Evolutionary conservation across 2,797 vertebrate genomes (phyloP), one percentile per base, ranked within the genome.

Genomic region (Neostethus bicornis): DNA sequence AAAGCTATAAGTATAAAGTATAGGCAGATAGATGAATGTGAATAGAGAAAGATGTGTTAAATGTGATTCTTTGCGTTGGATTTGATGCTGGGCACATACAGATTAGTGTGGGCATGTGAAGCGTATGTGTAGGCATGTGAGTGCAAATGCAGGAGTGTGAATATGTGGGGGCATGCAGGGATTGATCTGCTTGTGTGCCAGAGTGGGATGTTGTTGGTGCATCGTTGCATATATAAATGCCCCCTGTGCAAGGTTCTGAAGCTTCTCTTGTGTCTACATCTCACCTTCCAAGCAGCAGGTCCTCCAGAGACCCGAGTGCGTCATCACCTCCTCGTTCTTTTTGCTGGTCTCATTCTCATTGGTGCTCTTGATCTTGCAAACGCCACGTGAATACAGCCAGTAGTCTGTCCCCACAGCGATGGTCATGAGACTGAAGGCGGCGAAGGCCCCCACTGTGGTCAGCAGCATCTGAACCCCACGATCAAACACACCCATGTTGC

Each of bases 241-340:
- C 46, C 10, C 70, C 10, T 17, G 19, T 57, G 50, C 37, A 16
- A 38, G 2, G 58, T 2, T 38, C 9, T 49, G 20, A 19, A 24
- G 14, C 45, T 48, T 9, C 17, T 34, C 32, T 23, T 11, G 59
- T 20, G 34, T 62, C 21, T 24, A 17, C 6, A 16, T 41, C 80
- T 80, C 94, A 97, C 96, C 96, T 95, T 97, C 96, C 82, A 97
- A 92, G 90, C 96, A 98, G 94, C 96, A 97, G 87, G 96, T 97
- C 92, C 96, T 96, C 96, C 96, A 97, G 88, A 98, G 93, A 89
- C 96, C 96, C 64, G 96, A 97, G 90, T 98, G 96, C 83, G 96
- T 98, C 96, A 98, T 98, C 90, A 98, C 96, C 94, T 98, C 96
- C 90, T 98, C 96, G 79, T 98, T 98, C 92, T 97, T 98, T 93